phyloP scores from a whole-genome alignment of 1,140 invertebrate genomes.

The Drusus annulatus region DNA sequence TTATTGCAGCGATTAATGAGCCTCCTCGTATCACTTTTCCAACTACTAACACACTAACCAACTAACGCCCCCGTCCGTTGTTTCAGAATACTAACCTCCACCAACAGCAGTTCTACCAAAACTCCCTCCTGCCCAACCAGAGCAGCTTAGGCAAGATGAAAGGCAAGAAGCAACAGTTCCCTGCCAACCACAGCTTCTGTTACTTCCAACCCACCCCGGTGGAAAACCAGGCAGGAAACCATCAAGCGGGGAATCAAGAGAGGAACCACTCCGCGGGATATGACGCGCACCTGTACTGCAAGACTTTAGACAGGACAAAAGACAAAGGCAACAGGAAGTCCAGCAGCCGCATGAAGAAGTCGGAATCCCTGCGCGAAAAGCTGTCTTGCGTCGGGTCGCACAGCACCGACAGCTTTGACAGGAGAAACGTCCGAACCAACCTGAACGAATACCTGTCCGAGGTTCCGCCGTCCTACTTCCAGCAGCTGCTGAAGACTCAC shows the following conservation, averaged over 20 bases:
- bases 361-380: conserved; percentile 69
- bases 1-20: too few relatives aligned
- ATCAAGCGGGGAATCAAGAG: conserved; percentile 65
- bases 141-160: conserved; percentile 69
- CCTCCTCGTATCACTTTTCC: too few relatives aligned
- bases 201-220: conserved; percentile 75
- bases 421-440: conserved; percentile 69
- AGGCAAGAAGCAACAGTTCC: conserved; percentile 72
- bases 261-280: conserved; percentile 63
- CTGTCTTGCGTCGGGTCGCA: conserved; percentile 69
- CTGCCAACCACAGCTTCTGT: conserved; percentile 78
- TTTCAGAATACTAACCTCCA: conserved; percentile 73
- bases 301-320: conserved; percentile 68
- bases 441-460: conserved; percentile 66
- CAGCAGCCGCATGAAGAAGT: conserved; percentile 67
- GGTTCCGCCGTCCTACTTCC: conserved; percentile 65
- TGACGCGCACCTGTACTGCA: conserved; percentile 68
- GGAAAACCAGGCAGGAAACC: conserved; percentile 61
- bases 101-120: conserved; percentile 71
- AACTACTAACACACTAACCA: neutral
- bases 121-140: conserved; percentile 66
- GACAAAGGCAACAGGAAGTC: conserved; percentile 67
- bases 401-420: conserved; percentile 65
- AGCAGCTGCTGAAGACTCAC: conserved; percentile 68
- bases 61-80: conserved; percentile 8